Base-by-base conservation (phyloP, 2,888 invertebrate genomes). In the Chaetoderma sp. region DNA sequence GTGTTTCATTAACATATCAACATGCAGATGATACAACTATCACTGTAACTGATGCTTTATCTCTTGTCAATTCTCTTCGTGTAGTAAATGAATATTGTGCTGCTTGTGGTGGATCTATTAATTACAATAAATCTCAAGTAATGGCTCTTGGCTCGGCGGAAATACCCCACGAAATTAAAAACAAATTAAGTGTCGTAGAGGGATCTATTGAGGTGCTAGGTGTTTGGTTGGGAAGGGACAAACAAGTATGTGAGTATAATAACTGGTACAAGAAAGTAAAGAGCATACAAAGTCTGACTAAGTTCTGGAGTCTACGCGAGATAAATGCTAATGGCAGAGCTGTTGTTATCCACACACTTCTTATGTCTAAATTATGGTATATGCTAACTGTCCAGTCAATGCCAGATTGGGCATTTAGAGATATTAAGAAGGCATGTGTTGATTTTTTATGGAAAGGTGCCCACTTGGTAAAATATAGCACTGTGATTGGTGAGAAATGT, bases 61-160 rank as follows among this genome's bases (percentile, higher is more conserved):
- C 63, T n/a, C 27, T 57, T 32, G 16, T 23, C 21, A 33, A 25
- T n/a, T 6, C 42, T 27, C 27, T 58, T 25, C 27, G 58, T 18
- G 27, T 45, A 39, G 47, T 47, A 18, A 44, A 45, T 13, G 25
- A 45, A 33, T 63, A 63, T 49, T 42, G 56, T 33, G 42, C 47
- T 27, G 49, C 59, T n/a, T 68, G 66, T 3, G 67, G 65, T 42
- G 63, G 69, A 4, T 69, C 63, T 60, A 28, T 65, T 0, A 68
- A 70, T 63, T 55, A 16, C 21, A 33, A 52, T 32, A 52, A 52
- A 32, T 52, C 52, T 13, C 30, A 52, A 4, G n/a, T 52, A 32
- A 32, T 18, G 16, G 21, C 23, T 21, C 27, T 13, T 49, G 21
- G 49, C n/a, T n/a, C n/a, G n/a, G n/a, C n/a, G n/a, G 21, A 49